Conservation (phyloP, 2,113 vertebrate species). For the Proterorhinus semilunaris region DNA sequence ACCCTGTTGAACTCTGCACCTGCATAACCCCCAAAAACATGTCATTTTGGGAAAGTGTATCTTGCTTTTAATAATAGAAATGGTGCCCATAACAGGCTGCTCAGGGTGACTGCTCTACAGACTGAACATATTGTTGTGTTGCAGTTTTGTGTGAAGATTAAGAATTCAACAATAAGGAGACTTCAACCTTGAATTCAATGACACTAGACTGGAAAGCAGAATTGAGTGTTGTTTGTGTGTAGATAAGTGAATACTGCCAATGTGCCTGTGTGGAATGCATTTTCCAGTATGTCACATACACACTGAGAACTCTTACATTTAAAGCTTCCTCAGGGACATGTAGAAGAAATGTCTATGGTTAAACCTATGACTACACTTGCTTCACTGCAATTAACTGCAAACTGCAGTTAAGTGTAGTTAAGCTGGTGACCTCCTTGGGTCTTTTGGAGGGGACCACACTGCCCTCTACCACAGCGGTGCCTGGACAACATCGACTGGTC, state of each 20-base stretch:
- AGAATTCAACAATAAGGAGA: background rate
- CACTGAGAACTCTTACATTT: conserved; percentile 58
- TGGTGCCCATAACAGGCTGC: background rate
- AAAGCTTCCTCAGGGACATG: conserved; percentile 26
- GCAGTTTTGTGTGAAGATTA: background rate
- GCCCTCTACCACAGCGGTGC: conserved; percentile 20
- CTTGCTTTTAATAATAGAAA: no score
- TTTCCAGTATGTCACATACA: conserved; percentile 45
- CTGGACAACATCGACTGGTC: conserved; percentile 33
- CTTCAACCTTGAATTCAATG: background rate
- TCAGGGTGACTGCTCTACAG: no score
- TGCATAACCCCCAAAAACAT: background rate
- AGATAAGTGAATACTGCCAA: background rate
- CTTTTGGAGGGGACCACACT: conserved; percentile 49
- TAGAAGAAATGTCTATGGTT: conserved; percentile 29
- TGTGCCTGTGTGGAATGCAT: conserved; percentile 30
- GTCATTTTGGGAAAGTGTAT: background rate
- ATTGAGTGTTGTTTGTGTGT: background rate
- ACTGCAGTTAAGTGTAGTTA: conserved; percentile 25
- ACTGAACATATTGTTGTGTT: background rate
- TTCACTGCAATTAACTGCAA: no score
- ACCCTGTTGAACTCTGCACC: background rate
- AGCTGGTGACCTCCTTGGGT: conserved; percentile 72
- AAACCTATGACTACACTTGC: no score
- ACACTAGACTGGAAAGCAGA: background rate